Evolutionary conservation across 2,888 invertebrate genomes (phyloP).

Genomic region (Rhaphigaster nebulosa): DNA sequence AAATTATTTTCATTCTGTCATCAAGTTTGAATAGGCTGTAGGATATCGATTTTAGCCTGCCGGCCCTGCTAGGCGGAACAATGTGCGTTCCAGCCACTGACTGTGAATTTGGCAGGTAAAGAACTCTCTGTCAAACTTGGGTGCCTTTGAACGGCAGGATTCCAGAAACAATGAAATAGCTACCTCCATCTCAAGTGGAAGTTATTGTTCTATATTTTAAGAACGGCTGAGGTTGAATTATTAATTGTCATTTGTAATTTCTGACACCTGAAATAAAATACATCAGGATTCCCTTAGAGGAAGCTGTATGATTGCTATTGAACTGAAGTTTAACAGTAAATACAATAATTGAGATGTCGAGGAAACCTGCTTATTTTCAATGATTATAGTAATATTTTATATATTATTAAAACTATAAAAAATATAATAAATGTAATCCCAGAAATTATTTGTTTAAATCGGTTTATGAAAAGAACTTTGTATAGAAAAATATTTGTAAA

Average conservation of each 20-base stretch:
- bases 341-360: no score
- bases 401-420: no score
- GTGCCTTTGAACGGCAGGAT: not conserved
- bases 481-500: no score
- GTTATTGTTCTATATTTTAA: not conserved
- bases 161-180: not conserved
- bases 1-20: not conserved
- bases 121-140: slow-evolving; percentile 16
- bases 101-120: slow-evolving; percentile 15
- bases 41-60: not conserved
- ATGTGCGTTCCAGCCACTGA: not conserved
- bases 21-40: not conserved
- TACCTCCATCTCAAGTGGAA: not conserved
- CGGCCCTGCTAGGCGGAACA: not conserved
- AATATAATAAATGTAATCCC: no score
- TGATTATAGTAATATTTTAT: no score
- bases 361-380: no score
- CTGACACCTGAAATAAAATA: not conserved
- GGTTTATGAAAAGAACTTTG: no score
- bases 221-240: not conserved
- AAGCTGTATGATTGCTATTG: not conserved
- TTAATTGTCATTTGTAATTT: not conserved
- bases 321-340: not conserved
- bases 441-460: no score
- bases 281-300: no score